Evolutionary conservation across 2,888 invertebrate genomes (phyloP), one percentile per base, ranked within the genome.

Genomic region (Spodoptera picta): DNA sequence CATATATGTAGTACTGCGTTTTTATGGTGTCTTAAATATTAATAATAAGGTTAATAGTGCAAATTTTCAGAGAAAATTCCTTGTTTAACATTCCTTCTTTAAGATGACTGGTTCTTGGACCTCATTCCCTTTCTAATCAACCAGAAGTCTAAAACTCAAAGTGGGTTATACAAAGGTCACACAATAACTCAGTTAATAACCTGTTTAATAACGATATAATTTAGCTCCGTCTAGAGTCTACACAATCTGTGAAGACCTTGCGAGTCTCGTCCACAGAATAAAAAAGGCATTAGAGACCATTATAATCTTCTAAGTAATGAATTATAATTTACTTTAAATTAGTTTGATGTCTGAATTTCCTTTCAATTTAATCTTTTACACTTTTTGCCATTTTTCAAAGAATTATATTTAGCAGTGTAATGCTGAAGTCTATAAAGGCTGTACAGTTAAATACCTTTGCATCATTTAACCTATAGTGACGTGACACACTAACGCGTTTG

Each of bases 201-300:
- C 0, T 42, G 27, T 24, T 47, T 44, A 27, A 19, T 53, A 53
- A 56, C 43, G 41, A 36, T 52, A 52, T 45, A 45, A 45, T 14
- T 56, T 45, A 27, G 45, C 23, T 58, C 4, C 27, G 4, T 48
- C 19, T 51, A 27, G 4, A 27, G 6, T 45, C 19, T 36, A 36
- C 36, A 36, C 36, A 36, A 36, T 36, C 36, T 36, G 36, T 36
- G 9, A 44, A 54, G 53, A 58, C 71, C 75, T 71, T 75, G 59
- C 24, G n/a, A 47, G 48, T 45, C 42, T 62, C 24, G 45, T 47
- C 53, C 19, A 47, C 4, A 54, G 42, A 19, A 24, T 45, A 76
- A 62, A 75, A 62, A 60, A 61, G 45, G 23, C 41, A 60, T 60
- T 56, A 55, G 11, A 59, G 43, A 55, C 31, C 46, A 51, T 51